A percentile compares a stretch with the other conserved stretches of the same genome.
These are phyloP conservation scores for Meda fulgida DNA, from an alignment of 2,797 vertebrate species.

Conservation along the genomic window DNA sequence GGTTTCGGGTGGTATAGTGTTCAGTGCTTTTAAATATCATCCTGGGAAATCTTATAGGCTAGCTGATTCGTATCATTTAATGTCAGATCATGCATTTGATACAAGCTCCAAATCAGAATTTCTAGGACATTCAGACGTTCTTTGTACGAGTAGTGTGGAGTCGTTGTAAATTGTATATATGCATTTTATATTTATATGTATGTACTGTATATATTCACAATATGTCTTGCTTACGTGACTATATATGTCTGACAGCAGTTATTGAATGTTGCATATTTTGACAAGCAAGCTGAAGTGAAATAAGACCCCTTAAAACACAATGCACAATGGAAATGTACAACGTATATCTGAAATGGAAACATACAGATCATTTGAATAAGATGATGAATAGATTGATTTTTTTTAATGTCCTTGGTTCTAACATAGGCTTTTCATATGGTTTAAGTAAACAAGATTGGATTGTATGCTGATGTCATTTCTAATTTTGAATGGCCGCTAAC, in stretches of 20 bases:
- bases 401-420: constrained; percentile 23
- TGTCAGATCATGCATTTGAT: constrained; percentile 22
- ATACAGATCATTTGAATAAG: constrained; percentile 9
- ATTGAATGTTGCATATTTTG: background rate
- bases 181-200: background rate
- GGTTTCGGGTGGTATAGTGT: constrained; percentile 18
- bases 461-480: constrained; percentile 14
- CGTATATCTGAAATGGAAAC: background rate
- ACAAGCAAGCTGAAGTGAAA: background rate
- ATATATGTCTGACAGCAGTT: background rate
- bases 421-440: constrained; percentile 36
- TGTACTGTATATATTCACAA: background rate
- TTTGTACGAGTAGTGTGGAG: background rate
- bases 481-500: constrained; percentile 33
- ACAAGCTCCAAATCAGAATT: background rate
- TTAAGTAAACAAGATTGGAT: constrained; percentile 19
- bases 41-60: constrained; percentile 8
- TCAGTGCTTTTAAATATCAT: constrained; percentile 44
- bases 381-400: constrained; percentile 1
- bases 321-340: background rate
- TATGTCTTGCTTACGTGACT: background rate
- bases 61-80: constrained; percentile 29
- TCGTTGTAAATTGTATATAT: background rate
- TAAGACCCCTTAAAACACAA: background rate
- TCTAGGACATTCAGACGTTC: background rate